phyloP scores from a whole-genome alignment of 1,140 invertebrate genomes.

The Platyscapa corneri region DNA sequence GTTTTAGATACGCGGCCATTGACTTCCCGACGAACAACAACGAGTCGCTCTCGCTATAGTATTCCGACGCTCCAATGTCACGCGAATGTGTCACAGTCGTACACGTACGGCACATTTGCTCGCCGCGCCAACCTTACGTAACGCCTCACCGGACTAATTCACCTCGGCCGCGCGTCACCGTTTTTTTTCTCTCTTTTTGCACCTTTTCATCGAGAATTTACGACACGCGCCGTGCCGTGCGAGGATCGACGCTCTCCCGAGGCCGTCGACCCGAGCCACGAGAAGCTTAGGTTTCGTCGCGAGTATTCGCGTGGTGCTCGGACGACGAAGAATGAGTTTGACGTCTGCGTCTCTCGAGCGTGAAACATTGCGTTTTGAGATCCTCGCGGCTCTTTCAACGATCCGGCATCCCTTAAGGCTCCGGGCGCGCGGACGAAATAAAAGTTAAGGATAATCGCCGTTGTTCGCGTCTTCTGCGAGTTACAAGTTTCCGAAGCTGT shows the following conservation, averaged over 20 bases:
- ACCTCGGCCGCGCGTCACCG: not conserved
- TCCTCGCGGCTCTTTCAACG: too few relatives aligned
- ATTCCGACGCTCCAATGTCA: conserved; percentile 59
- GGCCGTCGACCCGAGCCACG: not conserved
- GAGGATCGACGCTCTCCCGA: not conserved
- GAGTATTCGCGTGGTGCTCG: too few relatives aligned
- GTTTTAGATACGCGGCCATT: conserved; percentile 73
- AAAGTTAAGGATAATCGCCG: too few relatives aligned
- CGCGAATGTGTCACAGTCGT: not conserved
- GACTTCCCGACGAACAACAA: conserved; percentile 66
- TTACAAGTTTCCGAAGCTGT: too few relatives aligned
- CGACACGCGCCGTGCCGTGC: not conserved
- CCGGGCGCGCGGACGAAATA: too few relatives aligned
- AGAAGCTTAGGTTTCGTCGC: too few relatives aligned
- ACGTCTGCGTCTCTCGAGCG: too few relatives aligned
- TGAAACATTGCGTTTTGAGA: too few relatives aligned
- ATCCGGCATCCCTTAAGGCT: too few relatives aligned
- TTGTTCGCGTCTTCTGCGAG: too few relatives aligned
- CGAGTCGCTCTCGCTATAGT: conserved; percentile 49
- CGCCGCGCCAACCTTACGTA: conserved; percentile 6
- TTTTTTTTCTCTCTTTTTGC: not conserved
- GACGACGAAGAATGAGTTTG: too few relatives aligned
- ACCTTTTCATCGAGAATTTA: not conserved
- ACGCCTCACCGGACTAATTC: not conserved
- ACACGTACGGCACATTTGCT: not conserved